phyloP scores from a whole-genome alignment of 2,113 vertebrate species.

The Turnix velox region DNA sequence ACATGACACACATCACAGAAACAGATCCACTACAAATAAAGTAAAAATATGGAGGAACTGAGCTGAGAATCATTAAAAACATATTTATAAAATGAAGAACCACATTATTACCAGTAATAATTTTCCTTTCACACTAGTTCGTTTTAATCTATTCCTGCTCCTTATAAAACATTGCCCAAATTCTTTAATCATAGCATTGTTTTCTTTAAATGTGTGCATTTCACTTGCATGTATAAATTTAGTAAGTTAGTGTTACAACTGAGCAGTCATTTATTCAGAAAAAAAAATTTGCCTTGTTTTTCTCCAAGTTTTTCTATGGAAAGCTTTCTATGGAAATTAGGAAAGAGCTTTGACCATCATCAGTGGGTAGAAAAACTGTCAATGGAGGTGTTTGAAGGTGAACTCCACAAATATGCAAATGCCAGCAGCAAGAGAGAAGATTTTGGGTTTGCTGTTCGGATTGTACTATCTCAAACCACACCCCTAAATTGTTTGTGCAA shows the following conservation, averaged over 20 bases:
- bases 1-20: background rate
- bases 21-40: background rate
- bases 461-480: background rate
- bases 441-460: background rate
- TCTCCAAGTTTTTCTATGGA: slow-evolving; percentile 1
- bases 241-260: background rate
- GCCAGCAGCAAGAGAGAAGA: background rate
- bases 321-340: background rate
- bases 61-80: slow-evolving; percentile 9
- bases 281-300: slow-evolving; percentile 6
- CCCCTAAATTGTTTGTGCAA: background rate
- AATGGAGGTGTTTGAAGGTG: background rate
- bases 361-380: background rate
- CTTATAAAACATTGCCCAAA: background rate
- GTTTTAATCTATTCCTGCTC: background rate
- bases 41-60: background rate
- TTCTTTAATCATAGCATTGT: slow-evolving; percentile 6
- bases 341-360: background rate
- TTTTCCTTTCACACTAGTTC: slow-evolving; percentile 4
- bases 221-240: background rate
- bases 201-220: slow-evolving; percentile 9
- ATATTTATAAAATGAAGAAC: background rate
- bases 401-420: background rate
- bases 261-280: background rate
- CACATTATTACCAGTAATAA: background rate